phyloP scores from a whole-genome alignment of 1,140 invertebrate genomes.

The Matsumurasca onukii region DNA sequence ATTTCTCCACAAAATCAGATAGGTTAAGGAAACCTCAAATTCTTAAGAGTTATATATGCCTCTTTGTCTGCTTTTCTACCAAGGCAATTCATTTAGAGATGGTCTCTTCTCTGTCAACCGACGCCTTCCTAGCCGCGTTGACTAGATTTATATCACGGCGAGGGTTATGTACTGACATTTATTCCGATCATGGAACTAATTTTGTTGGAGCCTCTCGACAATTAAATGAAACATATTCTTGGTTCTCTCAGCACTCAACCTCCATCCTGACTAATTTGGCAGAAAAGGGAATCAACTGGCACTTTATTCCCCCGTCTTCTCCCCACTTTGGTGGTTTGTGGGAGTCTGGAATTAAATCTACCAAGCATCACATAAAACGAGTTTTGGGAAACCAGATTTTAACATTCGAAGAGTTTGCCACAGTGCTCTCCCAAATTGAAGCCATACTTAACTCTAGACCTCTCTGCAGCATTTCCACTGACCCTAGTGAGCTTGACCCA shows the following conservation, averaged over 20 bases:
- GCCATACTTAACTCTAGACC: conserved; percentile 16
- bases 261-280: not conserved
- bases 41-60: too few relatives aligned
- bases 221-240: conserved; percentile 34
- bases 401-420: not conserved
- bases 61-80: conserved; percentile 45
- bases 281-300: conserved; percentile 39
- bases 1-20: conserved; percentile 31
- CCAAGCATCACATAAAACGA: conserved; percentile 11
- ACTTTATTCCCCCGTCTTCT: conserved; percentile 42
- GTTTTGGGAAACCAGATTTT: not conserved
- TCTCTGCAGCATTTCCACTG: conserved; percentile 1
- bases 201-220: conserved; percentile 45
- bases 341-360: conserved; percentile 41
- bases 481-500: conserved; percentile 28
- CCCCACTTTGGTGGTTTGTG: conserved; percentile 44
- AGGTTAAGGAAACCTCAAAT: conserved; percentile 39
- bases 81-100: conserved; percentile 46
- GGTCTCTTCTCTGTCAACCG: conserved; percentile 42
- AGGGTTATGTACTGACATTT: conserved; percentile 41
- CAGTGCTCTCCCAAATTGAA: conserved; percentile 6
- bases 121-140: conserved; percentile 44
- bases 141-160: conserved; percentile 42
- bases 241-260: not conserved
- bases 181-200: conserved; percentile 45